Conservation (phyloP, 2,888 invertebrate species). For the Abscondita cerata region DNA sequence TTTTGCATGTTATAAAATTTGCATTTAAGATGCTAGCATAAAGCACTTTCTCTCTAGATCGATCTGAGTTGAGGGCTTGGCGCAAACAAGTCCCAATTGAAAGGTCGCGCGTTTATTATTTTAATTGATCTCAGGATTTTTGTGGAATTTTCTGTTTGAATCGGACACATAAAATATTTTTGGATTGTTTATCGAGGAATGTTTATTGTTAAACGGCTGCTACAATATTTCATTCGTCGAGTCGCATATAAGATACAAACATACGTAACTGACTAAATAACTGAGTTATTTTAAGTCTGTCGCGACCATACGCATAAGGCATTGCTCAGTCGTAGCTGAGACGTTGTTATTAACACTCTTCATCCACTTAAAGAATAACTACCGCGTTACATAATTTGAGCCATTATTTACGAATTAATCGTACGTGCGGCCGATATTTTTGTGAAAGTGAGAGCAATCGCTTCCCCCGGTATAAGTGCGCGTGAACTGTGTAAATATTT, state of each 20-base stretch:
- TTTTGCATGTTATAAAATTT: too few species aligned
- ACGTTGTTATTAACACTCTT: conserved; percentile 40
- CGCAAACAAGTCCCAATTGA: conserved; percentile 18
- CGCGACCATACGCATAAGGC: conserved; percentile 46
- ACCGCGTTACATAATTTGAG: conserved; percentile 6
- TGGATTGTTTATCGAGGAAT: too few species aligned
- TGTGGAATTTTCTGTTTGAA: too few species aligned
- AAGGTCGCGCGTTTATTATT: conserved; percentile 12
- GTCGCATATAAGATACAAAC: conserved; percentile 33
- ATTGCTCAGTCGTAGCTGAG: conserved; percentile 42
- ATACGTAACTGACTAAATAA: conserved; percentile 40
- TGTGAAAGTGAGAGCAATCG: background rate
- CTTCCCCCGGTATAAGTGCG: background rate
- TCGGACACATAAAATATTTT: too few species aligned
- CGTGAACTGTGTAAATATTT: conserved; percentile 14
- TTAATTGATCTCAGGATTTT: background rate
- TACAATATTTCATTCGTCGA: conserved; percentile 27
- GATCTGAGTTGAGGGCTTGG: background rate
- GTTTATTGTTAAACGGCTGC: conserved; percentile 19
- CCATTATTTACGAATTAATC: conserved; percentile 1
- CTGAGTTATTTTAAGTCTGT: conserved; percentile 48
- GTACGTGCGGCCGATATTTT: background rate
- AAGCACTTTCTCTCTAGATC: conserved; percentile 11
- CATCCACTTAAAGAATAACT: conserved; percentile 30
- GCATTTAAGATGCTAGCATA: too few species aligned